A percentile compares a stretch with the other conserved stretches of the same genome.
These are phyloP conservation scores for Periophthalmus modestus DNA, from an alignment of 2,113 vertebrate species.

Conservation along the genomic window DNA sequence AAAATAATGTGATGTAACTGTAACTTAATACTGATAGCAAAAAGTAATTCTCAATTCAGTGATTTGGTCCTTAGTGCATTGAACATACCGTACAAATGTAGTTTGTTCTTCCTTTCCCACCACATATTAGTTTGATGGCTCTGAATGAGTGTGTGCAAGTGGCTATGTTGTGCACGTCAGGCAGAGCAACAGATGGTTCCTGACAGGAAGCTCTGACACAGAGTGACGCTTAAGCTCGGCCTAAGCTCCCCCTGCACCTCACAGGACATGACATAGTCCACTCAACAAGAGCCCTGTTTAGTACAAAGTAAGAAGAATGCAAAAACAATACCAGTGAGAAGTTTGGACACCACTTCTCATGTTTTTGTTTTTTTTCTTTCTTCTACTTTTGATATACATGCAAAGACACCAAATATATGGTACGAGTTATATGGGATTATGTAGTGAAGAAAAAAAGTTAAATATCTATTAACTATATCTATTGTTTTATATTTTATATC, in stretches of 20 bases:
- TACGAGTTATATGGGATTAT: too few relatives aligned
- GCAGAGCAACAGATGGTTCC: conserved; percentile 46
- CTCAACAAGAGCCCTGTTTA: not conserved
- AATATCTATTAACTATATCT: too few relatives aligned
- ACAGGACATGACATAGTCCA: not conserved
- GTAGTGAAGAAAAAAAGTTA: too few relatives aligned
- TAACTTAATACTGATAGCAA: not conserved
- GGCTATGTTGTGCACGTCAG: conserved; percentile 10
- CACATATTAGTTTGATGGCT: not conserved
- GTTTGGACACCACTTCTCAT: too few relatives aligned
- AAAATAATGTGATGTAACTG: conserved; percentile 43
- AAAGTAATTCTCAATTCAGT: not conserved
- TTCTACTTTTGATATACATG: too few relatives aligned
- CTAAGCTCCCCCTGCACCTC: conserved; percentile 19
- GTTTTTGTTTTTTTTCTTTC: too few relatives aligned
- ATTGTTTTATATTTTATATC: too few relatives aligned
- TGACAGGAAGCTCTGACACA: conserved; percentile 24
- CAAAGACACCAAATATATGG: too few relatives aligned
- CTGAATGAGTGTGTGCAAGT: not conserved
- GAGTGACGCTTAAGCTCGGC: conserved; percentile 29
- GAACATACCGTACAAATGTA: not conserved
- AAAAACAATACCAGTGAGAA: too few relatives aligned
- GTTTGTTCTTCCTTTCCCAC: not conserved
- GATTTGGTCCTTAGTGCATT: not conserved
- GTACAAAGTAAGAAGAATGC: not conserved